A percentile compares a stretch with the other conserved stretches of the same genome.
Conservation (phyloP, 92 coral and sea anemone species). For the Parazoanthus swiftii region DNA sequence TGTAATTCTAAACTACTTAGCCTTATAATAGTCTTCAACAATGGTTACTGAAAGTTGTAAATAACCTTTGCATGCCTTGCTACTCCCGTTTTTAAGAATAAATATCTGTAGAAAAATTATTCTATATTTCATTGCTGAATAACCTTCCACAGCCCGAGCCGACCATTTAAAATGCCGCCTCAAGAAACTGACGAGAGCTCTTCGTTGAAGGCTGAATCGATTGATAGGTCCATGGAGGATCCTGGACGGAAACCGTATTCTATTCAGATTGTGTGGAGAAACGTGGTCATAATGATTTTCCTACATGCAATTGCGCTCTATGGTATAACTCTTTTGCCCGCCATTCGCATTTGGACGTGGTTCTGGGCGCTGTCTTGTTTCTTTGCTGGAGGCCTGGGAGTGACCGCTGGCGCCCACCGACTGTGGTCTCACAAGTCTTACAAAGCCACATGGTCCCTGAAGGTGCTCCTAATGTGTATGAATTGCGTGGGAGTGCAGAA, state of each 20-base stretch:
- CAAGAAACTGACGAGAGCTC: background rate
- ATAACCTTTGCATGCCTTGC: too few species aligned
- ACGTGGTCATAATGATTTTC: constrained; percentile 49
- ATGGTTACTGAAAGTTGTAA: too few species aligned
- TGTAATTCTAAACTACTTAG: too few species aligned
- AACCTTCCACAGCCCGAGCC: background rate
- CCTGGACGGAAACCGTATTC: background rate
- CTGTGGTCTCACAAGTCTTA: constrained; percentile 77
- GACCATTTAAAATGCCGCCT: constrained; percentile 16
- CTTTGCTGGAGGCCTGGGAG: constrained; percentile 53
- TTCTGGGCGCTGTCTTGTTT: constrained; percentile 48
- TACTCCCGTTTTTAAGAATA: too few species aligned
- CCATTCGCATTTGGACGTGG: constrained; percentile 55
- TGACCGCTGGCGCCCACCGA: constrained; percentile 69
- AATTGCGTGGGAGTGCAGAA: constrained; percentile 62
- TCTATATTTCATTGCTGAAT: background rate
- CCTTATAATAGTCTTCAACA: too few species aligned
- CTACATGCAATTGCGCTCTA: constrained; percentile 61
- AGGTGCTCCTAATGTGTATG: constrained; percentile 50
- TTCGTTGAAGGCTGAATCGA: background rate
- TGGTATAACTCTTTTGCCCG: constrained; percentile 61
- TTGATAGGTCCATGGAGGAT: background rate
- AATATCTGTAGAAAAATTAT: too few species aligned
- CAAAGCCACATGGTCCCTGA: constrained; percentile 63
- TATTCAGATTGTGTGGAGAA: constrained; percentile 56